phyloP scores from a whole-genome alignment of 2,888 invertebrate genomes.

The Argyresthia albistria region DNA sequence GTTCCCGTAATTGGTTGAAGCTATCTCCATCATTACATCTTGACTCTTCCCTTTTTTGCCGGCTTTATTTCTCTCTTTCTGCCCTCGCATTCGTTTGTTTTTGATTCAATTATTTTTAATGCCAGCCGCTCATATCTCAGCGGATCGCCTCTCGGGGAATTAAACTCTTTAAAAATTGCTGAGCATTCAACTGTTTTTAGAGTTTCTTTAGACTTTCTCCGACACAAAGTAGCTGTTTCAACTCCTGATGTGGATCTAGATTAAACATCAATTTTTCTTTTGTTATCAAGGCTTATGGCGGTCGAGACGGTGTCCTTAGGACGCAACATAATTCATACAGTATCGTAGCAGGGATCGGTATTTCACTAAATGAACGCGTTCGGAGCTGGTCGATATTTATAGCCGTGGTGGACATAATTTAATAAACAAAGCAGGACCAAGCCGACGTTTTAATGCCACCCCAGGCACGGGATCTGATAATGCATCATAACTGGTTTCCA shows the following conservation, averaged over 20 bases:
- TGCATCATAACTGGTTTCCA: constrained; percentile 64
- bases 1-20: constrained; percentile 65
- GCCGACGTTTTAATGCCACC: constrained; percentile 63
- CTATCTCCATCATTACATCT: constrained; percentile 71
- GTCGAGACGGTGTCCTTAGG: constrained; percentile 43
- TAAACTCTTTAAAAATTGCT: constrained; percentile 2
- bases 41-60: constrained; percentile 52
- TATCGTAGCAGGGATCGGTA: constrained; percentile 61
- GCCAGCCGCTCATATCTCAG: constrained; percentile 29
- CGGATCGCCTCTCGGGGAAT: constrained; percentile 11
- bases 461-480: constrained; percentile 65
- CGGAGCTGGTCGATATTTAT: constrained; percentile 48
- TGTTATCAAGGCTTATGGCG: constrained; percentile 28
- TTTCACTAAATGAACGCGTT: constrained; percentile 67
- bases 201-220: constrained; percentile 6
- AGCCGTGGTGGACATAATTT: constrained; percentile 66
- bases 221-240: neutral
- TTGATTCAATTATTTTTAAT: constrained; percentile 65
- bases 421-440: constrained; percentile 68
- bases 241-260: constrained; percentile 25
- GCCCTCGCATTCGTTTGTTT: constrained; percentile 58
- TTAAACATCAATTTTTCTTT: constrained; percentile 38
- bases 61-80: constrained; percentile 53
- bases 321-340: constrained; percentile 57
- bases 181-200: constrained; percentile 2